Evolutionary conservation across 2,888 invertebrate genomes (phyloP).

Genomic region (Dermolepida albohirtum): DNA sequence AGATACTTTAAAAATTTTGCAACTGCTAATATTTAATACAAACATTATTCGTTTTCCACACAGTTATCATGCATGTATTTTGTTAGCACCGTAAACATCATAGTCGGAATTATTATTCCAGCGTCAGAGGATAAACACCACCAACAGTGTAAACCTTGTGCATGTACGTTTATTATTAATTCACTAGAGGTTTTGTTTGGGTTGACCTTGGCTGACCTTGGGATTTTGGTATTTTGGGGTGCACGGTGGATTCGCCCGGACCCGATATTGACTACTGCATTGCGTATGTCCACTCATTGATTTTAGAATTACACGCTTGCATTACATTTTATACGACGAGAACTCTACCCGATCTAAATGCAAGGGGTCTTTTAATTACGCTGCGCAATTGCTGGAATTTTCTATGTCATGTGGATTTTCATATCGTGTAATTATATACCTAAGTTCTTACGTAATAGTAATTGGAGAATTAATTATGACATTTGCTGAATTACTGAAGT

Average conservation of each 20-base stretch:
- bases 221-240: constrained; percentile 45
- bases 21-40: not conserved
- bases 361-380: constrained; percentile 34
- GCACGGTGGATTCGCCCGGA: constrained; percentile 41
- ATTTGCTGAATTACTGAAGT: too few relatives aligned
- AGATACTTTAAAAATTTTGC: too few relatives aligned
- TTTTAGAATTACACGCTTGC: constrained; percentile 48
- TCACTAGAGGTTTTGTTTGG: constrained; percentile 42
- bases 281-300: constrained; percentile 54
- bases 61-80: constrained; percentile 17
- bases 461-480: too few relatives aligned
- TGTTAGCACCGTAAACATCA: constrained; percentile 1
- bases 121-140: constrained; percentile 25
- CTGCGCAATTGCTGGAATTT: constrained; percentile 24
- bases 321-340: constrained; percentile 25
- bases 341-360: constrained; percentile 17
- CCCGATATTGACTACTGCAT: constrained; percentile 53
- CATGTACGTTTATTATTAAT: constrained; percentile 35
- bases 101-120: constrained; percentile 13
- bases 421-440: not conserved
- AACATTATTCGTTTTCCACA: not conserved
- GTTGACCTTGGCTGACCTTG: constrained; percentile 51
- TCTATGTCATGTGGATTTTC: not conserved
- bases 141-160: constrained; percentile 13
- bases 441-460: not conserved